phyloP scores from a whole-genome alignment of 2,113 vertebrate species.

The Ammodytes dubius region DNA sequence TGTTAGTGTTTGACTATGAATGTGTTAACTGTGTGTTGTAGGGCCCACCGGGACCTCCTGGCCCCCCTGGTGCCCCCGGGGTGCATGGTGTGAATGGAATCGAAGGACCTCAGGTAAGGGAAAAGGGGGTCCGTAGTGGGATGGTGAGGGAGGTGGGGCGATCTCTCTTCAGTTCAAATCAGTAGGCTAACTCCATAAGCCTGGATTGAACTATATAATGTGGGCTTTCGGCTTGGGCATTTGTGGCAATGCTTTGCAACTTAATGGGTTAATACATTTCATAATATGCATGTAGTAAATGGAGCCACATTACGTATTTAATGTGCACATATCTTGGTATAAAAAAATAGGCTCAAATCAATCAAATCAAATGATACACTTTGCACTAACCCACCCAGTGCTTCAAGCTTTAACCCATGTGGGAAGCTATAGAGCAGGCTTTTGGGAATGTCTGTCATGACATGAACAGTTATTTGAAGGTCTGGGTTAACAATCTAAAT shows the following conservation, averaged over 20 bases:
- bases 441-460: conserved; percentile 67
- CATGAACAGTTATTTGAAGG: conserved; percentile 81
- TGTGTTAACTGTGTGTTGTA: conserved; percentile 67
- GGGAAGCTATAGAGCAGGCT: conserved; percentile 61
- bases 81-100: conserved; percentile 88
- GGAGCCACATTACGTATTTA: conserved; percentile 21
- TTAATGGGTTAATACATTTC: conserved; percentile 32
- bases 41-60: conserved; percentile 90
- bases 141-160: not conserved
- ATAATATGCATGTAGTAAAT: conserved; percentile 69
- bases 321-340: conserved; percentile 34
- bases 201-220: conserved; percentile 63
- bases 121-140: conserved; percentile 4
- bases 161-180: conserved; percentile 50
- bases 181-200: conserved; percentile 34
- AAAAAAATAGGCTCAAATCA: conserved; percentile 25
- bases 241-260: conserved; percentile 67
- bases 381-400: conserved; percentile 61
- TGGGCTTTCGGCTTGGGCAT: conserved; percentile 68
- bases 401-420: conserved; percentile 64
- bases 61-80: conserved; percentile 91
- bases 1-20: not conserved
- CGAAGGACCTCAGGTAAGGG: conserved; percentile 90
- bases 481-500: conserved; percentile 19
- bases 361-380: conserved; percentile 13